Evolutionary conservation across 2,113 vertebrate genomes (phyloP), one percentile per base, ranked within the genome.

Genomic region (Hippopotamus amphibius): DNA sequence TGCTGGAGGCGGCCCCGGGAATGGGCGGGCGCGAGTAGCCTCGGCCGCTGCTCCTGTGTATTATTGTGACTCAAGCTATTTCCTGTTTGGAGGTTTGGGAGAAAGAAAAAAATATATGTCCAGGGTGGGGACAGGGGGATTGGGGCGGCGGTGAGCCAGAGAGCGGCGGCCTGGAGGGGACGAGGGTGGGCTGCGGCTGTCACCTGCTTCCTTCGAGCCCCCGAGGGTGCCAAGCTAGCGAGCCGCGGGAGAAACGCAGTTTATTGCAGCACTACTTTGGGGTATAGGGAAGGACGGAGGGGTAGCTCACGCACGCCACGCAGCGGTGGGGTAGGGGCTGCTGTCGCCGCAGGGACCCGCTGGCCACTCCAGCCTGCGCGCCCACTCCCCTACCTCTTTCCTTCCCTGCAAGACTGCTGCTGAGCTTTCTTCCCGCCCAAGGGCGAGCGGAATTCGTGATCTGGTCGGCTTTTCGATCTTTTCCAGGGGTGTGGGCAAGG

Each of bases 1-100:
- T 33, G 61, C 74, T 9, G 74, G 83, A 80, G 82, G 86, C 90
- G 83, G 95, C 69, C 94, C 41, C 26, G 30, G 65, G 83, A 95
- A 59, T 71, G 87, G 93, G 86, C 82, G 91, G 96, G 95, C 33
- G 79, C 85, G 10, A 63, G 53, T 77, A 85, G 88, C 95, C 84
- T 88, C 74, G 4, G 94, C 85, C 16, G 68, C 86, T 7, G 95
- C 89, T 96, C 93, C 97, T 37, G 77, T 82, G 96, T 96, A 46
- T 82, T 97, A 88, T 90, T 95, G 96, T 95, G 97, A 96, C 90
- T 97, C 97, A 86, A 95, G 86, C 96, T 96, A 92, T 98, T 98
- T 98, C 98, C 98, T 98, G 98, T 97, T 97, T 96, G 96, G 96
- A 96, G 96, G 92, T 92, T 94, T 88, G 53, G 43, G n/a, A 76